Conservation (phyloP, 2,888 invertebrate species). For the Dascillus cervinus region DNA sequence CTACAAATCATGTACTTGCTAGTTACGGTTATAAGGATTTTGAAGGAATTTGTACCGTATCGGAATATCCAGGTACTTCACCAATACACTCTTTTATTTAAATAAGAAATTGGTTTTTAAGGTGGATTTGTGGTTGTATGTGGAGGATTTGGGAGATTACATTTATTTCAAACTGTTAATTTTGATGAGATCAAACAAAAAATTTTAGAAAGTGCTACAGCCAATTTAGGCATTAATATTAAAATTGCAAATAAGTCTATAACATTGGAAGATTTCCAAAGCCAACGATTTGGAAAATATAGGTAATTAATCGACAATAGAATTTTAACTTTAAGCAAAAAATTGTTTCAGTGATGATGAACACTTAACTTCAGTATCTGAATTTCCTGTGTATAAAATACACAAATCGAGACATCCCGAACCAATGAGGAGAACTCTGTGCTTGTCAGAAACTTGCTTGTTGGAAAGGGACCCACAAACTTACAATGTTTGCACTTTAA, state of each 20-base stretch:
- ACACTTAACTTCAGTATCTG: conserved; percentile 91
- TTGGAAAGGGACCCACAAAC: conserved; percentile 96
- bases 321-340: no score
- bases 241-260: conserved; percentile 73
- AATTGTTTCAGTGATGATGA: conserved; percentile 74
- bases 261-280: conserved; percentile 77
- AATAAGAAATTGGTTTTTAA: no score
- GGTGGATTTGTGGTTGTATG: conserved; percentile 86
- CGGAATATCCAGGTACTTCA: conserved; percentile 67
- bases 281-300: conserved; percentile 85
- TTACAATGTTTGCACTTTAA: conserved; percentile 85
- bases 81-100: neutral
- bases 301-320: no score
- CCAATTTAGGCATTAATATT: conserved; percentile 74
- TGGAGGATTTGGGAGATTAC: conserved; percentile 85
- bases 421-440: conserved; percentile 80
- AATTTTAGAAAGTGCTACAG: conserved; percentile 73
- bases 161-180: conserved; percentile 80
- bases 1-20: conserved; percentile 72
- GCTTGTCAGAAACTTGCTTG: conserved; percentile 91
- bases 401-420: conserved; percentile 73
- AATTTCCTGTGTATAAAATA: conserved; percentile 93
- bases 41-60: conserved; percentile 69
- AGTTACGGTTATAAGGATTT: conserved; percentile 83
- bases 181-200: conserved; percentile 82